These are phyloP conservation scores for Zaprionus nigranus DNA, from an alignment of 1,140 invertebrate genomes.

Conservation along the genomic window DNA sequence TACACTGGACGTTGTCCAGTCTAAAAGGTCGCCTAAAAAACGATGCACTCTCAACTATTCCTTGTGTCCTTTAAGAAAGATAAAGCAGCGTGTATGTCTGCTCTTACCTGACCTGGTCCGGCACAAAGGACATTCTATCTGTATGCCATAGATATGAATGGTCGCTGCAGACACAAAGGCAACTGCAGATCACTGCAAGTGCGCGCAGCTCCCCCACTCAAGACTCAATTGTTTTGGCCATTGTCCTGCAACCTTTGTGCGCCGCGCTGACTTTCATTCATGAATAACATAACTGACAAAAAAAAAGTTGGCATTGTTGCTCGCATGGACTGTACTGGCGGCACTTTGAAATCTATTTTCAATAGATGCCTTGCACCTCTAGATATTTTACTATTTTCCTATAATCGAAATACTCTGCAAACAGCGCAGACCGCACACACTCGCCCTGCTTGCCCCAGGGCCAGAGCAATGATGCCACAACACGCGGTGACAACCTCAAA, in stretches of 20 bases:
- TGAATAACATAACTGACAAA: slow-evolving; percentile 51
- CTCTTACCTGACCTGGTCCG: slow-evolving; percentile 13
- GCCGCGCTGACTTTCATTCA: slow-evolving; percentile 75
- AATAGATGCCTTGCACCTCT: background rate
- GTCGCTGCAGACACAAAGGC: slow-evolving; percentile 37
- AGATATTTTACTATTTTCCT: background rate
- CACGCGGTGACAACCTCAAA: slow-evolving; percentile 52
- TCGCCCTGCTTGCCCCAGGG: slow-evolving; percentile 43
- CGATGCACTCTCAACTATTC: background rate
- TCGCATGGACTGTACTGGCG: slow-evolving; percentile 40
- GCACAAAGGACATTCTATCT: slow-evolving; percentile 44
- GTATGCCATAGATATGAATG: slow-evolving; percentile 21
- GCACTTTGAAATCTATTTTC: slow-evolving; percentile 69
- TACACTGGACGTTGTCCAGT: slow-evolving; percentile 31
- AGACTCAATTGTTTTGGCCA: slow-evolving; percentile 29
- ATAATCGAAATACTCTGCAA: background rate
- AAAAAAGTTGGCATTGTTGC: slow-evolving; percentile 55
- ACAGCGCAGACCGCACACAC: slow-evolving; percentile 42
- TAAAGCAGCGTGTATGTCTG: slow-evolving; percentile 23
- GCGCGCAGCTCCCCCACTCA: slow-evolving; percentile 46
- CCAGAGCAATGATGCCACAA: slow-evolving; percentile 58
- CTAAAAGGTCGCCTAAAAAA: slow-evolving; percentile 46
- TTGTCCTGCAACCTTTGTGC: slow-evolving; percentile 56
- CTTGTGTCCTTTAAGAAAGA: slow-evolving; percentile 8
- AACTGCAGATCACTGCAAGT: slow-evolving; percentile 79